Evolutionary conservation across 1,140 invertebrate genomes (phyloP).

Genomic region (Aethina tumida): DNA sequence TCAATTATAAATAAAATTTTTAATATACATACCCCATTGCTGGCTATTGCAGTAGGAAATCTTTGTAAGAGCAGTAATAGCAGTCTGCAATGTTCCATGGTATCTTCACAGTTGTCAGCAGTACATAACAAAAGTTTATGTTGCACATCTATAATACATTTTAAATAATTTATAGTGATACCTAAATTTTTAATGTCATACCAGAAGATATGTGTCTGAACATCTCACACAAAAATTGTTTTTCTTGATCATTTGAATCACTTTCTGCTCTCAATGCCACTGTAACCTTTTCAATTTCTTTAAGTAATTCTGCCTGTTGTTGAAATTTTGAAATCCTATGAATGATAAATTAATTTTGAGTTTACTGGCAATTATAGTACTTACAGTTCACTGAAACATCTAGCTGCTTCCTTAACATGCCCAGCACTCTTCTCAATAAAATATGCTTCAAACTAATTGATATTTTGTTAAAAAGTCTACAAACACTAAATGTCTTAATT

Average conservation of each 20-base stretch:
- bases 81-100: slow-evolving; percentile 75
- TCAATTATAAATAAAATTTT: slow-evolving; percentile 9
- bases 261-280: slow-evolving; percentile 53
- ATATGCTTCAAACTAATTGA: slow-evolving; percentile 66
- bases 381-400: slow-evolving; percentile 61
- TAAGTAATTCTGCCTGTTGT: slow-evolving; percentile 53
- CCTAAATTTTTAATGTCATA: slow-evolving; percentile 6
- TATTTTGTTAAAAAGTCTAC: slow-evolving; percentile 5
- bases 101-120: slow-evolving; percentile 77
- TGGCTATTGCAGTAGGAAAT: slow-evolving; percentile 68
- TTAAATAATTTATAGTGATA: background rate
- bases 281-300: slow-evolving; percentile 70
- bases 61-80: slow-evolving; percentile 65
- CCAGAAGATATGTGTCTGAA: slow-evolving; percentile 35
- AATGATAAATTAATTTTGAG: slow-evolving; percentile 2
- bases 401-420: slow-evolving; percentile 71
- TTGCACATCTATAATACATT: slow-evolving; percentile 57
- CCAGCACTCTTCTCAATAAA: slow-evolving; percentile 66
- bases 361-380: slow-evolving; percentile 12
- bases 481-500: slow-evolving; percentile 6
- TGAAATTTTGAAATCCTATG: slow-evolving; percentile 37
- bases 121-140: slow-evolving; percentile 66
- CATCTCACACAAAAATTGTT: slow-evolving; percentile 43
- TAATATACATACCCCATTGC: slow-evolving; percentile 54
- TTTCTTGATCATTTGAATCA: slow-evolving; percentile 43